Conservation (phyloP, 2,113 vertebrate genomes). For the Taurulus bubalis region DNA sequence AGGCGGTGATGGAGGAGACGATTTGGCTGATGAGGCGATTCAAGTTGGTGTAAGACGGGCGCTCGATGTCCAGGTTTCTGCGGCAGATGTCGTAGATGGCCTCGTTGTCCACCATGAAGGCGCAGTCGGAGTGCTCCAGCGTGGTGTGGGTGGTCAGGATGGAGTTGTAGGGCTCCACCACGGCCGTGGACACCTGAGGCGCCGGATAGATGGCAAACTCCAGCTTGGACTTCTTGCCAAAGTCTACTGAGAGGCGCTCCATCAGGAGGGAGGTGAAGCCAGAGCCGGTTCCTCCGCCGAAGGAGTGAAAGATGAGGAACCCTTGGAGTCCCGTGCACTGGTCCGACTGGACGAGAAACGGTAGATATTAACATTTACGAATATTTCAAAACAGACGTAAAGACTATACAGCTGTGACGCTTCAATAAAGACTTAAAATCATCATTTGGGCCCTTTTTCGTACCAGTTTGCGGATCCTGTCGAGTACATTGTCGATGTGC, state of each 20-base stretch:
- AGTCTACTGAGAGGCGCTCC: slow-evolving; percentile 77
- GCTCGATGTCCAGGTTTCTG: slow-evolving; percentile 75
- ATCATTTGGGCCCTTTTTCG: not conserved
- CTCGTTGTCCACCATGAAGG: slow-evolving; percentile 81
- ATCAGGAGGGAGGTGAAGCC: slow-evolving; percentile 79
- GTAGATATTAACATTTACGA: not conserved
- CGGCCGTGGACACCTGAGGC: slow-evolving; percentile 77
- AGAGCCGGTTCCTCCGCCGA: slow-evolving; percentile 76
- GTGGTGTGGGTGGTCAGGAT: slow-evolving; percentile 81
- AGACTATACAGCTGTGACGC: not conserved
- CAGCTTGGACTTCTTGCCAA: slow-evolving; percentile 79
- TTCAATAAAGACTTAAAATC: not conserved
- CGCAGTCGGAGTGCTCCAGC: slow-evolving; percentile 77
- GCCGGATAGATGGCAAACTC: slow-evolving; percentile 79
- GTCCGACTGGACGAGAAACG: slow-evolving; percentile 56
- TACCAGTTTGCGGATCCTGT: slow-evolving; percentile 79
- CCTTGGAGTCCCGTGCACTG: slow-evolving; percentile 79
- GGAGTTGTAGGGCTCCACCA: slow-evolving; percentile 79
- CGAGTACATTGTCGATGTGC: slow-evolving; percentile 74
- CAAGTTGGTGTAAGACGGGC: slow-evolving; percentile 74
- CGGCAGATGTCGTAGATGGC: slow-evolving; percentile 81
- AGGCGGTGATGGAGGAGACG: slow-evolving; percentile 75
- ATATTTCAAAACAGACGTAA: not conserved
- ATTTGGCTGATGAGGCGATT: slow-evolving; percentile 75
- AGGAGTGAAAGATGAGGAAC: slow-evolving; percentile 78